phyloP scores from a whole-genome alignment of 1,140 invertebrate species.

The Brachionus manjavacas region DNA sequence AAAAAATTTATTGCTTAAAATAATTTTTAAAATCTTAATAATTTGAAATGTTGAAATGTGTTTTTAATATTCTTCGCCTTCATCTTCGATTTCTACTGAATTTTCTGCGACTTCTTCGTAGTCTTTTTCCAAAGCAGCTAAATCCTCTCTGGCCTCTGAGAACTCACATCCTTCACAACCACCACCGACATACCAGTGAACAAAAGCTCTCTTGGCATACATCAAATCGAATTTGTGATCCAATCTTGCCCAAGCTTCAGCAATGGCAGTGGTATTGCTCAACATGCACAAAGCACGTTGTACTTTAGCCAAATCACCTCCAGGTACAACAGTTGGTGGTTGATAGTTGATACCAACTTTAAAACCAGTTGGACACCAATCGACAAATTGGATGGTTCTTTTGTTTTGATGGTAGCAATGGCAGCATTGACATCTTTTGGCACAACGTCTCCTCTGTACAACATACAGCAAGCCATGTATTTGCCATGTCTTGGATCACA shows the following conservation, averaged over 20 bases:
- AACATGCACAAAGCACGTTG: conserved; percentile 69
- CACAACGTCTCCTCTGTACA: conserved; percentile 56
- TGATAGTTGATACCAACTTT: conserved; percentile 72
- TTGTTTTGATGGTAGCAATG: conserved; percentile 74
- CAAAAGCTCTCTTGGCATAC: conserved; percentile 45
- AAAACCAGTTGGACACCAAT: conserved; percentile 80
- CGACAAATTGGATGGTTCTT: conserved; percentile 75
- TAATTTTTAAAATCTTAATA: no score
- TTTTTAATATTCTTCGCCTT: conserved; percentile 44
- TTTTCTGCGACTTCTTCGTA: conserved; percentile 58
- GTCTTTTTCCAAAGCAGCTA: conserved; percentile 47
- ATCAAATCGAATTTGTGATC: conserved; percentile 50
- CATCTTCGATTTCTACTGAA: conserved; percentile 48
- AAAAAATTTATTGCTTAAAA: no score
- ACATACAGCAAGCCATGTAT: conserved; percentile 48
- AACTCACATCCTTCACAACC: conserved; percentile 60
- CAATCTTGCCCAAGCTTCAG: conserved; percentile 71
- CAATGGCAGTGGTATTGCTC: conserved; percentile 74
- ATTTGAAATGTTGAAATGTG: no score
- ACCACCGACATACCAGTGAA: conserved; percentile 56
- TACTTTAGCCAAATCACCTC: conserved; percentile 65
- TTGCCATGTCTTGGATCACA: conserved; percentile 76
- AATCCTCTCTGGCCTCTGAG: conserved; percentile 48
- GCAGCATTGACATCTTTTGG: conserved; percentile 81
- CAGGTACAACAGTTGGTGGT: conserved; percentile 69